A percentile compares a stretch with the other conserved stretches of the same genome.
Evolutionary conservation across 2,888 invertebrate genomes (phyloP).

Genomic region (Lissonota sp.): DNA sequence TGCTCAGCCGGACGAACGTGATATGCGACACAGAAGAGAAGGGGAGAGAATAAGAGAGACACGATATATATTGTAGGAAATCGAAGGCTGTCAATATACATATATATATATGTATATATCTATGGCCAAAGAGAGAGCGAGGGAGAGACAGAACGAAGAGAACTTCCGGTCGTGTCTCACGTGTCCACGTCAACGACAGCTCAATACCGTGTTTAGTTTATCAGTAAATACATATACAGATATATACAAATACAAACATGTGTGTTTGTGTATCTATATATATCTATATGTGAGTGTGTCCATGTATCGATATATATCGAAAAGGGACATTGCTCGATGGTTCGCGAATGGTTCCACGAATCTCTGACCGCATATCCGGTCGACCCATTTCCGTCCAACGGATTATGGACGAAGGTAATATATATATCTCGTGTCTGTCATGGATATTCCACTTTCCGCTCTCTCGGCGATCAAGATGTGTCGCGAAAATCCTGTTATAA

Average conservation of each 20-base stretch:
- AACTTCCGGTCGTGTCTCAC: conserved; percentile 21
- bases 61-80: conserved; percentile 26
- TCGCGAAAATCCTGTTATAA: neutral
- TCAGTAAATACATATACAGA: conserved; percentile 11
- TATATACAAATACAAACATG: conserved; percentile 5
- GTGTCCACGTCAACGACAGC: conserved; percentile 46
- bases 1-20: conserved; percentile 41
- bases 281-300: conserved; percentile 16
- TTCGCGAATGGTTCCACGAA: conserved; percentile 40
- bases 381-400: conserved; percentile 57
- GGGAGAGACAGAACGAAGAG: conserved; percentile 13
- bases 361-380: conserved; percentile 58
- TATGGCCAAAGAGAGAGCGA: conserved; percentile 10
- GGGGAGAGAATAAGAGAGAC: conserved; percentile 7
- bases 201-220: conserved; percentile 40
- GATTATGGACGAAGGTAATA: conserved; percentile 35
- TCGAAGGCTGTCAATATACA: conserved; percentile 25
- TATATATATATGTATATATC: too few relatives aligned
- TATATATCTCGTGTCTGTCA: neutral
- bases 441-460: too few relatives aligned
- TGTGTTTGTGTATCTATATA: neutral
- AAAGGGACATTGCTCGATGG: conserved; percentile 42
- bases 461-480: too few relatives aligned
- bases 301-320: conserved; percentile 6
- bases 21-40: conserved; percentile 43